Conservation (phyloP, 2,888 invertebrate genomes). For the Papilio demoleus region DNA sequence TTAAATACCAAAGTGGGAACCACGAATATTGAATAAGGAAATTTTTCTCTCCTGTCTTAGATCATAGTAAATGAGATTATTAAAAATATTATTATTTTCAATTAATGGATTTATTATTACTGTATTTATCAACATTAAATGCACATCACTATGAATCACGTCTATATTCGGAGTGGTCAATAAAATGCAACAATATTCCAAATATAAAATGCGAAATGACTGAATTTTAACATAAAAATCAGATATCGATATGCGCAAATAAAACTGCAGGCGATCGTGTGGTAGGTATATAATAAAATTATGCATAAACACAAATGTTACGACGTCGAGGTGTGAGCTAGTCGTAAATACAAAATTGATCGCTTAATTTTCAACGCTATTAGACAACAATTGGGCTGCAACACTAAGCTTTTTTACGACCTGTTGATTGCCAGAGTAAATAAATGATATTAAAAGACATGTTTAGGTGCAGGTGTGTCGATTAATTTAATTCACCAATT, state of each 20-base stretch:
- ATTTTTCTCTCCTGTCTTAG: background rate
- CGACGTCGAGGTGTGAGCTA: conserved; percentile 38
- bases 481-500: conserved; percentile 12
- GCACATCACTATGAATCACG: conserved; percentile 8
- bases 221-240: conserved; percentile 34
- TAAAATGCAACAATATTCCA: conserved; percentile 27
- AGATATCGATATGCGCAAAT: conserved; percentile 27
- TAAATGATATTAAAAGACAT: conserved; percentile 9
- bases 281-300: conserved; percentile 39
- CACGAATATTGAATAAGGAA: too few species aligned
- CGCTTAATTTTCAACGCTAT: conserved; percentile 36
- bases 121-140: background rate
- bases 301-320: conserved; percentile 37
- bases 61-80: background rate
- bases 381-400: conserved; percentile 34
- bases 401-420: conserved; percentile 25
- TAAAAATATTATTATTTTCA: background rate
- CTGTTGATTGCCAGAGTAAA: conserved; percentile 10
- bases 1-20: too few species aligned
- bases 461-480: conserved; percentile 6
- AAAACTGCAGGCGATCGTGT: conserved; percentile 40
- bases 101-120: background rate
- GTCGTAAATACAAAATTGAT: conserved; percentile 39
- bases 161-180: conserved; percentile 17
- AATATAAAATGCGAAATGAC: conserved; percentile 33